Evolutionary conservation across 2,888 invertebrate genomes (phyloP), one percentile per base, ranked within the genome.

Genomic region (Chymomyza caudatula): DNA sequence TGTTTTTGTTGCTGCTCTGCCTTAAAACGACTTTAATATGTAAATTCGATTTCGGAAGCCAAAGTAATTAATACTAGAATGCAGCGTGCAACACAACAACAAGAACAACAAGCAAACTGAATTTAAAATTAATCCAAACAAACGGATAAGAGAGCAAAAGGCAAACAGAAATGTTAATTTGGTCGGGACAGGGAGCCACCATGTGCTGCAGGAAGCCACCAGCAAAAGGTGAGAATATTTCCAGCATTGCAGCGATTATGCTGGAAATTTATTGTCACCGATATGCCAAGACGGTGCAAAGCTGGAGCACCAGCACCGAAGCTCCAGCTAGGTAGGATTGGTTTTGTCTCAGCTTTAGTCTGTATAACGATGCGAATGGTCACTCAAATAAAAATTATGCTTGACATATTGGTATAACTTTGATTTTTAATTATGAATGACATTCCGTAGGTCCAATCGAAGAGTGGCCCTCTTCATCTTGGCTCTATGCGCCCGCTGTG

Each of bases 11-110:
- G 52, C 64, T 44, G 65, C 20, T 59, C 67, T 83, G 80, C 80
- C 75, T 82, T 77, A 72, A 81, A 88, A 88, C 85, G 87, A 86
- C 87, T 86, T 86, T 76, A 87, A 87, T 88, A 88, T 88, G 88
- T 88, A 89, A 88, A 88, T 87, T 87, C 85, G 86, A 87, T 89
- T 89, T 89, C 89, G 89, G 89, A 89, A 89, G 89, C 89, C 88
- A 88, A 87, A 89, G 90, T 89, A 89, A 90, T 89, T 89, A 89
- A 89, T 90, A 89, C 88, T 81, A 81, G 80, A 79, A 89, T 79
- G 83, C 73, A 80, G 77, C 71, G 65, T 65, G 66, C 62, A 73
- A 70, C 76, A 61, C 66, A 56, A 60, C 62, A 64, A 65, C 59
- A 72, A 43, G 60, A 52, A 61, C 67, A 60, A 63, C 63, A 71